Evolutionary conservation across 2,888 invertebrate genomes (phyloP).

Genomic region (Perizoma affinitatum): DNA sequence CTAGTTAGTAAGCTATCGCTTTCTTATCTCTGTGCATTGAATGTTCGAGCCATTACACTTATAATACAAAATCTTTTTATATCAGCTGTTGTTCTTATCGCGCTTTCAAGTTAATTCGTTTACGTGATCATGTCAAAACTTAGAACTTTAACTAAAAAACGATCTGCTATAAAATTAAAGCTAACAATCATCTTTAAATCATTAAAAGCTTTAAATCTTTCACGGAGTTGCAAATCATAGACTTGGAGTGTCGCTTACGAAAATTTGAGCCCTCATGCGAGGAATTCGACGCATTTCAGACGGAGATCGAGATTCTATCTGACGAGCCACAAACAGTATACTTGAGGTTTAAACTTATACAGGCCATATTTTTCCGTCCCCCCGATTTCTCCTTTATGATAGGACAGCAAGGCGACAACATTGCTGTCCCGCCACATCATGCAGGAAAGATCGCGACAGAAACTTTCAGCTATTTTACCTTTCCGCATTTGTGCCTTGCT

Average conservation of each 20-base stretch:
- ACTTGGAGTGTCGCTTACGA: constrained; percentile 6
- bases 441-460: not conserved
- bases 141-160: constrained; percentile 4
- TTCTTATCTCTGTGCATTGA: too few species aligned
- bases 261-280: constrained; percentile 16
- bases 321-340: not conserved
- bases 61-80: too few species aligned
- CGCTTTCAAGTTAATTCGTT: too few species aligned
- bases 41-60: too few species aligned
- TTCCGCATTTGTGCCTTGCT: not conserved
- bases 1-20: too few species aligned
- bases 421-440: not conserved
- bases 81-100: too few species aligned
- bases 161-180: constrained; percentile 11
- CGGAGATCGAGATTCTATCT: constrained; percentile 1
- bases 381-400: not conserved
- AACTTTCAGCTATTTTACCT: not conserved
- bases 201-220: not conserved
- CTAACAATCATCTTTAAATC: constrained; percentile 9
- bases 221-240: constrained; percentile 6
- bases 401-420: not conserved
- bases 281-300: constrained; percentile 14
- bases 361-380: not conserved
- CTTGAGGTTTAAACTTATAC: not conserved
- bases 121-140: too few species aligned